These are phyloP conservation scores for Hyposoter didymator DNA, from an alignment of 2,888 invertebrate genomes.

Conservation along the genomic window DNA sequence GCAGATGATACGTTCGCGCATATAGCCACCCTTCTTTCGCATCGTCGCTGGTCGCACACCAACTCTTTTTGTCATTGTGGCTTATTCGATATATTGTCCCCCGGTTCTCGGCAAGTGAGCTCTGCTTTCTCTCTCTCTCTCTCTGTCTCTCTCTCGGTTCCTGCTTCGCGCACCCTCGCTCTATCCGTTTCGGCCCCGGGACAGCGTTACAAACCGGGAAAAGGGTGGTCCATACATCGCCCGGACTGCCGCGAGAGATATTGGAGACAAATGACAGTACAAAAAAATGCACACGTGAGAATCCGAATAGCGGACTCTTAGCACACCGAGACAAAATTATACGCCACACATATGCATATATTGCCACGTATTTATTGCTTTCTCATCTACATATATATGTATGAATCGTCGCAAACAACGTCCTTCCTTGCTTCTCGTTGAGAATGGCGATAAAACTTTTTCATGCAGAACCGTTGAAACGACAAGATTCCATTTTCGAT, in stretches of 20 bases:
- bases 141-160: neutral
- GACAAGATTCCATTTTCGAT: conserved; percentile 41
- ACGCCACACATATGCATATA: neutral
- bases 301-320: conserved; percentile 68
- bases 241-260: conserved; percentile 78
- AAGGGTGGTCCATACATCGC: conserved; percentile 47
- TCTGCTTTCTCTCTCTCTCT: conserved; percentile 16
- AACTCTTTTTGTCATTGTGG: conserved; percentile 83
- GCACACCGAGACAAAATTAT: conserved; percentile 39
- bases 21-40: conserved; percentile 75
- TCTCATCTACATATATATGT: conserved; percentile 4
- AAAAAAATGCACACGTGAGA: conserved; percentile 82
- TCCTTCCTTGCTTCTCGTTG: conserved; percentile 62
- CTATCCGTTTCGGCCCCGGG: conserved; percentile 41
- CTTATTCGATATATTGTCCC: conserved; percentile 83
- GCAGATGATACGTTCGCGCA: conserved; percentile 33
- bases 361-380: neutral
- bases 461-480: neutral
- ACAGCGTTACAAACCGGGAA: conserved; percentile 52
- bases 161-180: conserved; percentile 3
- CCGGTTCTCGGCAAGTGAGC: conserved; percentile 59
- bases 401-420: conserved; percentile 33
- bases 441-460: conserved; percentile 69
- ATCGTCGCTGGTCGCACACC: conserved; percentile 73
- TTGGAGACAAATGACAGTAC: conserved; percentile 84